phyloP scores from a whole-genome alignment of 2,888 invertebrate species.

The Ormyrus thymus region DNA sequence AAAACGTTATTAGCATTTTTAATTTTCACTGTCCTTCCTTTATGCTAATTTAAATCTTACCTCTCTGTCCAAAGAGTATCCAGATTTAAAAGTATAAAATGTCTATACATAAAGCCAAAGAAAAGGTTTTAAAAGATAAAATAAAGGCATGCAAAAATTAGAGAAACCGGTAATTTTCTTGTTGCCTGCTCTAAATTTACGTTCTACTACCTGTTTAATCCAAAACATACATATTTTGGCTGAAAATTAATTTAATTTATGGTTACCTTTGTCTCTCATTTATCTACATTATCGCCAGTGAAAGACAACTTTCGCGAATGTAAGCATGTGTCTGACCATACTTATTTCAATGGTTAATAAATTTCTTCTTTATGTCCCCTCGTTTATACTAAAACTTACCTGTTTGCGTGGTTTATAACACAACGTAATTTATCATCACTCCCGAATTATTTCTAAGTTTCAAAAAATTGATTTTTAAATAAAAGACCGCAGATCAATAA shows the following conservation, averaged over 20 bases:
- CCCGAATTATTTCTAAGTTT: constrained; percentile 12
- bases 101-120: constrained; percentile 52
- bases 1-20: constrained; percentile 38
- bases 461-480: background rate
- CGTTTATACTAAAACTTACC: constrained; percentile 48
- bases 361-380: constrained; percentile 1
- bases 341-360: constrained; percentile 26
- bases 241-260: constrained; percentile 40
- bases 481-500: background rate
- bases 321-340: constrained; percentile 54
- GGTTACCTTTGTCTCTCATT: constrained; percentile 44
- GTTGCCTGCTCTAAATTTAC: constrained; percentile 3
- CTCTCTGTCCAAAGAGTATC: constrained; percentile 50
- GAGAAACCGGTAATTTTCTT: constrained; percentile 27
- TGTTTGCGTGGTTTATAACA: constrained; percentile 31
- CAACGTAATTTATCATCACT: constrained; percentile 35
- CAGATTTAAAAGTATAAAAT: constrained; percentile 50
- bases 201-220: constrained; percentile 57
- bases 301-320: constrained; percentile 40
- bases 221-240: constrained; percentile 41
- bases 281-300: constrained; percentile 41
- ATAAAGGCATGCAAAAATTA: constrained; percentile 49
- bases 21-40: constrained; percentile 26
- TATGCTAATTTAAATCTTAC: constrained; percentile 50
- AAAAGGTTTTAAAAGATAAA: constrained; percentile 34